phyloP scores from a whole-genome alignment of 1,140 invertebrate species.

The Ladona fulva region DNA sequence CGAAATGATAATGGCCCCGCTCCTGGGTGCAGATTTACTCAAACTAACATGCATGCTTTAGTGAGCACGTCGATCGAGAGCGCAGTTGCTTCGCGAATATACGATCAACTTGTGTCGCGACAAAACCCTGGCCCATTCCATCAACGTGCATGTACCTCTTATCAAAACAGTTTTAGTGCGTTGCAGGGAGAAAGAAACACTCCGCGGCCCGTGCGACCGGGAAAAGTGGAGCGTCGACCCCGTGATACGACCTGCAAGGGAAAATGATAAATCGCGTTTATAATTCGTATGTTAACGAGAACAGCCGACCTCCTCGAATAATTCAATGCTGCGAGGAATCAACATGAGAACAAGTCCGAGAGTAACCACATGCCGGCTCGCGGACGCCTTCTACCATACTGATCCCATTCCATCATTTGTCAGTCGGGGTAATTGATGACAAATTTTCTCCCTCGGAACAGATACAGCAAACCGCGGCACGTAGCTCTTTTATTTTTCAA shows the following conservation, averaged over 20 bases:
- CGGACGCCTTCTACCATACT: not conserved
- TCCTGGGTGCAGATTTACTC: too few species aligned
- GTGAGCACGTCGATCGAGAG: too few species aligned
- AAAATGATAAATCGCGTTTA: conserved; percentile 10
- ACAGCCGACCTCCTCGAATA: not conserved
- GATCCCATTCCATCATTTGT: conserved; percentile 9
- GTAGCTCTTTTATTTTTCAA: not conserved
- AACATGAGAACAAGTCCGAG: not conserved
- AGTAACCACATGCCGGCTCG: not conserved
- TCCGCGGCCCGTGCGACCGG: too few species aligned
- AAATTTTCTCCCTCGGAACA: not conserved
- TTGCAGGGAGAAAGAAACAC: too few species aligned
- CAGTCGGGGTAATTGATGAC: not conserved
- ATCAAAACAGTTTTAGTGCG: too few species aligned
- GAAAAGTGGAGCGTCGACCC: not conserved
- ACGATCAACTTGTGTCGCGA: too few species aligned
- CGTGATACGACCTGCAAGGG: not conserved
- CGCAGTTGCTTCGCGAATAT: too few species aligned
- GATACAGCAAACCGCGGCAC: not conserved
- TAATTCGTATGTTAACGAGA: not conserved
- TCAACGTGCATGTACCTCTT: too few species aligned
- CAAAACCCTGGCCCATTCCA: too few species aligned
- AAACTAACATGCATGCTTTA: too few species aligned
- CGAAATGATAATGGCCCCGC: too few species aligned
- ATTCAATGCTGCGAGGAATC: not conserved